These are phyloP conservation scores for Plecotus auritus DNA, from an alignment of 2,113 vertebrate species.

Conservation along the genomic window DNA sequence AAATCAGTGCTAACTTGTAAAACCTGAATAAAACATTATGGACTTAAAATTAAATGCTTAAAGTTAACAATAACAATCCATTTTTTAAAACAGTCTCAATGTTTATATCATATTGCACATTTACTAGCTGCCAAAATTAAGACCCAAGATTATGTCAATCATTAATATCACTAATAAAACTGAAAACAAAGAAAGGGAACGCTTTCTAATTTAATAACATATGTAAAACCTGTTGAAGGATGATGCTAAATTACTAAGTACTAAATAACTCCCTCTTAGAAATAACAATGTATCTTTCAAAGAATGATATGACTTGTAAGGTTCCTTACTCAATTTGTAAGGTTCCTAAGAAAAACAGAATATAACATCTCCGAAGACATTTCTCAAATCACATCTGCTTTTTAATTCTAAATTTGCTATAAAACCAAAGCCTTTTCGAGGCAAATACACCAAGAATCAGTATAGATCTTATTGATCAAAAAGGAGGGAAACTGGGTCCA, in stretches of 20 bases:
- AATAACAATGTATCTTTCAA: background rate
- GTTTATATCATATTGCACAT: background rate
- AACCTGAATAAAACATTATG: constrained; percentile 17
- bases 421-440: background rate
- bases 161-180: background rate
- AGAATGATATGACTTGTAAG: background rate
- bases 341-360: background rate
- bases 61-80: background rate
- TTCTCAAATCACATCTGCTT: background rate
- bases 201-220: background rate
- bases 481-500: background rate
- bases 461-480: background rate
- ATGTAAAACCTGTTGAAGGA: background rate
- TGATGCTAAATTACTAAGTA: background rate
- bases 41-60: constrained; percentile 40
- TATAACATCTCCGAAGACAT: background rate
- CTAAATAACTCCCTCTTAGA: background rate
- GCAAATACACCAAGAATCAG: background rate
- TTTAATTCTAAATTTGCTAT: background rate
- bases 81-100: constrained; percentile 29
- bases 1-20: constrained; percentile 19
- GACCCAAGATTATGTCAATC: background rate
- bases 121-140: background rate
- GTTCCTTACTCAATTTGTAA: background rate
- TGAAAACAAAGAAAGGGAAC: background rate